Evolutionary conservation across 2,888 invertebrate species (phyloP), one percentile per base, ranked within the genome.

Genomic region (Antitype chi): DNA sequence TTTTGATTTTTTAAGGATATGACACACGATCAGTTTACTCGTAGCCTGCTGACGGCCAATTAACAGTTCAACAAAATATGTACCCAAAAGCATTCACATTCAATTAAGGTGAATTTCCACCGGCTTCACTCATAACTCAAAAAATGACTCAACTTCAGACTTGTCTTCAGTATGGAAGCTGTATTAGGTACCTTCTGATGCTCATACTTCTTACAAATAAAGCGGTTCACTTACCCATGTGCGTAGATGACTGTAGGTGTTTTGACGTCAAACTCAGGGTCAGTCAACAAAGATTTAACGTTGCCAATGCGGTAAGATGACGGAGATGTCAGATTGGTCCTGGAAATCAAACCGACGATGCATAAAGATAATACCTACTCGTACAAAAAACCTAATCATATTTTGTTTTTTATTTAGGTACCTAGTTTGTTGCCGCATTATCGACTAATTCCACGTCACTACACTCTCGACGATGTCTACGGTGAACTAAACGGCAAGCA

Each of bases 191-290:
- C 38, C 38, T 3, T 5, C 28, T 32, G 60, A 23, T 60, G 11
- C 11, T 23, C 2, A 32, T 0, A 32, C 11, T 32, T 5, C 60
- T 32, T 5, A 23, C 4, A 60, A 60, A 32, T 32, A 11, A 32
- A 5, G 5, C 11, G 11, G 23, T 32, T 60, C 3, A 67, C 87
- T 86, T 86, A 94, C 94, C 94, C 97, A 66, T 97, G 97, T 6
- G 95, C 89, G 75, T 96, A 97, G 0, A 97, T 0, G 0, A 94
- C 90, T 6, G 94, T 95, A 0, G 93, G 92, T 76, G 89, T 93
- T 1, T 73, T 74, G 0, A 77, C 49, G 70, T 93, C 91, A 69
- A 94, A 94, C 17, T 78, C 78, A 0, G 91, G 87, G 17, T 91
- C 87, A 0, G 80, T 73, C 15, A 92, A 72, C 53, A 94, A 69